Base-by-base conservation (phyloP, 2,113 vertebrate species). In the Pomatorhinus ruficollis region DNA sequence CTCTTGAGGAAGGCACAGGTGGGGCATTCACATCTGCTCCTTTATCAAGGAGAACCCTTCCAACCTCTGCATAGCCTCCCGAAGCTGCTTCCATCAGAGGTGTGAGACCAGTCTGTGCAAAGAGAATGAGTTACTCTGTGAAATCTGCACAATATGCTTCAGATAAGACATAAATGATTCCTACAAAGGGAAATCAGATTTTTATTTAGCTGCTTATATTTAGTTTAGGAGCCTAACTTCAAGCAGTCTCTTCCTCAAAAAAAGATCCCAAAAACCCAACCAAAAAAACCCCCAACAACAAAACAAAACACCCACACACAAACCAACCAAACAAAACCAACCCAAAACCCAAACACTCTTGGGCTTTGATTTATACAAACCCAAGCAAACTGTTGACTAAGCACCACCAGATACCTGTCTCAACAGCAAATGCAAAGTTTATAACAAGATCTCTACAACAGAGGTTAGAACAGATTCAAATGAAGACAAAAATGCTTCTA, bases 31-130 rank as follows among this genome's bases (percentile, higher is more conserved):
- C 99, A 96, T 99, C 99, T 3, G 99, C 99, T 82, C 99, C 99
- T 98, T 99, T 99, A 96, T 99, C 99, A 93, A 99, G 98, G 75
- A 99, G 98, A 97, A 99, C 99, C 93, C 99, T 98, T 81, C 99
- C 99, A 95, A 99, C 99, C 95, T 99, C 99, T 57, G 99, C 99
- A 93, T 99, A 99, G 61, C 99, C 99, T 93, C 99, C 99, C 33
- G 99, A 99, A 59, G 99, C 99, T 11, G 99, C 99, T 98, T 99
- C 99, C 99, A 99, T 99, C 87, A 99, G 98, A 61, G 99, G 99
- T 31, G 99, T 99, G 50, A 99, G 99, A 77, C 99, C 99, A 93
- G 99, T 99, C 99, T 99, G 96, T 70, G 91, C 95, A 80, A 75
- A 89, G 22, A 87, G 42, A 92, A 74, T 0, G 10, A 87, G 77